phyloP scores from a whole-genome alignment of 2,888 invertebrate species.

The Meandrusa payeni region DNA sequence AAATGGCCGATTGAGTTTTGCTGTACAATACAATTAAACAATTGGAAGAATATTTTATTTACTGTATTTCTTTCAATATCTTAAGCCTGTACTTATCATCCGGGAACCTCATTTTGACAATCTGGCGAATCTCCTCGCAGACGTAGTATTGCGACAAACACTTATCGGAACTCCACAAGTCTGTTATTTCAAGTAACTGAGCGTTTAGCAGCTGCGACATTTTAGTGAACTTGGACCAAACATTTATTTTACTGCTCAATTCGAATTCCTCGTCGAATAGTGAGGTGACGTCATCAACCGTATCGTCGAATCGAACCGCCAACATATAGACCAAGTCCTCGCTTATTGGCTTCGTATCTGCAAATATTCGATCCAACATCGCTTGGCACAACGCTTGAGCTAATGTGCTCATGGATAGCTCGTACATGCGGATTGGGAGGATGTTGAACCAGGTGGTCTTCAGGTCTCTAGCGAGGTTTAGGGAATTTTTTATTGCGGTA shows the following conservation, averaged over 20 bases:
- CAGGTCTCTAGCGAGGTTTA: slow-evolving; percentile 52
- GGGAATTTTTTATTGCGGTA: slow-evolving; percentile 53
- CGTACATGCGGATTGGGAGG: slow-evolving; percentile 61
- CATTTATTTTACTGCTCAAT: slow-evolving; percentile 50
- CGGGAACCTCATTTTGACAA: slow-evolving; percentile 70
- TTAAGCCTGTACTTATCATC: slow-evolving; percentile 64
- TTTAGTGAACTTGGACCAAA: slow-evolving; percentile 61
- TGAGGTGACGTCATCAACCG: slow-evolving; percentile 40
- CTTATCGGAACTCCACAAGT: slow-evolving; percentile 51
- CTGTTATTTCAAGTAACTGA: slow-evolving; percentile 60
- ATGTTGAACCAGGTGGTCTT: slow-evolving; percentile 51
- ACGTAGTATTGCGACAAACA: slow-evolving; percentile 47
- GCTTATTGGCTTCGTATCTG: slow-evolving; percentile 46
- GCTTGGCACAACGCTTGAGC: slow-evolving; percentile 54
- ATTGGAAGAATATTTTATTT: slow-evolving; percentile 27
- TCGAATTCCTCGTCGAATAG: slow-evolving; percentile 65
- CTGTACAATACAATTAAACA: no score
- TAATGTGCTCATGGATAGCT: slow-evolving; percentile 56
- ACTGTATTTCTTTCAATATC: slow-evolving; percentile 73
- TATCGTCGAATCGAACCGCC: slow-evolving; percentile 50
- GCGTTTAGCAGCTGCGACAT: slow-evolving; percentile 58
- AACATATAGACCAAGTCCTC: slow-evolving; percentile 63
- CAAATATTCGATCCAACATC: slow-evolving; percentile 51
- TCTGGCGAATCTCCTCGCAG: slow-evolving; percentile 67
- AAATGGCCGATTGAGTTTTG: no score